A percentile compares a stretch with the other conserved stretches of the same genome.
Evolutionary conservation across 2,113 vertebrate genomes (phyloP).

Genomic region (Oxygymnocypris stewartii): DNA sequence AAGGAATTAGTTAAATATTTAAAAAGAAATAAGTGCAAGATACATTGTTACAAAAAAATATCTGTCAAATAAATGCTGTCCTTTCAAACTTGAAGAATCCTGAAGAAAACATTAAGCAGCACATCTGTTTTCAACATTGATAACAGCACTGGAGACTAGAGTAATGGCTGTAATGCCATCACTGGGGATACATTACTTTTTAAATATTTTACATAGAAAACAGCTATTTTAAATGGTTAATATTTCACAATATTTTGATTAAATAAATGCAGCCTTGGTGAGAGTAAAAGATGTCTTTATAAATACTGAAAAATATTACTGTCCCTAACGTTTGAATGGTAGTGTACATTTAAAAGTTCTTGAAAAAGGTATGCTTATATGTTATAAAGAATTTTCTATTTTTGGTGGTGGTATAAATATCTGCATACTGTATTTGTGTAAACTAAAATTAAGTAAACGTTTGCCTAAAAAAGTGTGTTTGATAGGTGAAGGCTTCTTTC

Average conservation of each 20-base stretch:
- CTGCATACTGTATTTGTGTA: not conserved
- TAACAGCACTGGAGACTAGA: too few species aligned
- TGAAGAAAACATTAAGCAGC: too few species aligned
- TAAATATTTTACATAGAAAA: not conserved
- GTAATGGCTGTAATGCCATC: too few species aligned
- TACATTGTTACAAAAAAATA: not conserved
- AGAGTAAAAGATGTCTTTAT: not conserved
- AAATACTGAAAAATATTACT: not conserved
- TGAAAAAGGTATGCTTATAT: too few species aligned
- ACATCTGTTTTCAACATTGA: too few species aligned
- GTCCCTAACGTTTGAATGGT: not conserved
- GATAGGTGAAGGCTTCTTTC: slow-evolving; percentile 15
- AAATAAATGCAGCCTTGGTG: not conserved
- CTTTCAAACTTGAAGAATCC: not conserved
- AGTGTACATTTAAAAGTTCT: not conserved
- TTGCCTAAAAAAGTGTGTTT: not conserved
- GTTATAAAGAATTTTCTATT: not conserved
- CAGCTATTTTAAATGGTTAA: not conserved
- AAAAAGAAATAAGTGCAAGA: not conserved
- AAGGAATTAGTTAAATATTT: not conserved
- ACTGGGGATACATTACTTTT: too few species aligned
- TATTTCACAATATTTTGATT: not conserved
- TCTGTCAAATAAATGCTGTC: not conserved
- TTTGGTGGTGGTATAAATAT: not conserved
- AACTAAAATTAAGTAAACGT: not conserved